Evolutionary conservation across 2,113 vertebrate genomes (phyloP), one percentile per base, ranked within the genome.

Genomic region (Prietella phreatophila): DNA sequence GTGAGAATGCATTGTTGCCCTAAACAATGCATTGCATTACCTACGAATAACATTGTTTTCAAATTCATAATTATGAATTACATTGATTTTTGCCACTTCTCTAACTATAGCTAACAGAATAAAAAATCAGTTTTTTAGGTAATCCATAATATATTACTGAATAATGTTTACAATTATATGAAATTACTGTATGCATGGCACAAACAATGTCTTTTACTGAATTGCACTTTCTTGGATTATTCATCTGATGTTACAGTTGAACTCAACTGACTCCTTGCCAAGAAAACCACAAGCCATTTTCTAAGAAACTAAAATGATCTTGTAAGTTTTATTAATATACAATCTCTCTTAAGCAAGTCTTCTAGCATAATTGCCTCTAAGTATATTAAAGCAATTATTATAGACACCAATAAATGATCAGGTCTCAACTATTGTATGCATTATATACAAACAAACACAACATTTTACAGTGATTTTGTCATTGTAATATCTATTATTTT

Each of bases 261-360:
- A 73, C 79, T 78, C 69, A 83, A 58, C 60, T 56, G 76, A 14
- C 79, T 90, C 33, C 80, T 60, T n/a, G 84, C 63, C 87, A 90
- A 85, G 89, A 90, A 90, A 90, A 82, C 89, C 89, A 90, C 89
- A 82, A 65, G 36, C 85, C 87, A 53, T 82, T 60, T 81, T 75
- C 63, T 19, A 56, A 56, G 61, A 55, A 84, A 47, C 39, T 55
- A 76, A 1, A 71, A 87, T 82, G 15, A 19, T 82, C 30, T 30
- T 61, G 27, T 63, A 60, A 13, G 33, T 67, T 47, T 86, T 75
- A 5, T 55, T 50, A 84, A 5, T 17, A 39, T 65, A 56, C 13
- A 71, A 47, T 22, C 9, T 20, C n/a, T 47, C 42, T 47, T 47
- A 71, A 42, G 4, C 71, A 75, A 27, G 20, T 11, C 60, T 69